These are phyloP conservation scores for Sabatieria punctata DNA, from an alignment of 2,888 invertebrate species.

Conservation along the genomic window DNA sequence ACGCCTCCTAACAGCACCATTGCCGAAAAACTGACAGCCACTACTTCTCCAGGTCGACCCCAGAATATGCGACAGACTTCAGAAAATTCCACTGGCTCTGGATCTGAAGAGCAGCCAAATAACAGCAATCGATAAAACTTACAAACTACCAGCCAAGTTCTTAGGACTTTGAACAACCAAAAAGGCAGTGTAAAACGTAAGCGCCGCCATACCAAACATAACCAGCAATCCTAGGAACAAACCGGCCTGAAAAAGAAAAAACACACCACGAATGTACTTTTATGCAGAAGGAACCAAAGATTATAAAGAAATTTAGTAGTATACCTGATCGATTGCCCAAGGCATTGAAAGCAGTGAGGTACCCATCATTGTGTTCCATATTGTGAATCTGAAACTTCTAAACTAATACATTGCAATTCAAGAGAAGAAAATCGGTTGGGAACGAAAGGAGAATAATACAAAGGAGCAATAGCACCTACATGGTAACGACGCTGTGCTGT, in stretches of 20 bases:
- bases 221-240: slow-evolving; percentile 53
- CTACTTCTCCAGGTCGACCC: slow-evolving; percentile 42
- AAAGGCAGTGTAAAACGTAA: slow-evolving; percentile 68
- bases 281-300: background rate
- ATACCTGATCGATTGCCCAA: slow-evolving; percentile 64
- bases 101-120: too few species aligned
- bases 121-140: too few species aligned
- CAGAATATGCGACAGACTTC: slow-evolving; percentile 56
- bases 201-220: slow-evolving; percentile 51
- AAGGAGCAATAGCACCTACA: too few species aligned
- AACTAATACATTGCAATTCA: too few species aligned
- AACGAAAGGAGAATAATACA: too few species aligned
- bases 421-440: too few species aligned
- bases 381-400: slow-evolving; percentile 51
- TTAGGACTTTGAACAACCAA: slow-evolving; percentile 49
- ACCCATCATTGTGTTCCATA: slow-evolving; percentile 91
- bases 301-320: background rate
- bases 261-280: too few species aligned
- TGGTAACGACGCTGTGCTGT: slow-evolving; percentile 35
- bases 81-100: slow-evolving; percentile 59
- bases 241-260: slow-evolving; percentile 46
- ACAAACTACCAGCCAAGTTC: slow-evolving; percentile 32
- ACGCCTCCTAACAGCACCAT: slow-evolving; percentile 64
- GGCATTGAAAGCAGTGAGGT: slow-evolving; percentile 76
- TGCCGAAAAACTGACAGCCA: slow-evolving; percentile 48